phyloP scores from a whole-genome alignment of 2,888 invertebrate genomes.

The Drosophila infuscata region DNA sequence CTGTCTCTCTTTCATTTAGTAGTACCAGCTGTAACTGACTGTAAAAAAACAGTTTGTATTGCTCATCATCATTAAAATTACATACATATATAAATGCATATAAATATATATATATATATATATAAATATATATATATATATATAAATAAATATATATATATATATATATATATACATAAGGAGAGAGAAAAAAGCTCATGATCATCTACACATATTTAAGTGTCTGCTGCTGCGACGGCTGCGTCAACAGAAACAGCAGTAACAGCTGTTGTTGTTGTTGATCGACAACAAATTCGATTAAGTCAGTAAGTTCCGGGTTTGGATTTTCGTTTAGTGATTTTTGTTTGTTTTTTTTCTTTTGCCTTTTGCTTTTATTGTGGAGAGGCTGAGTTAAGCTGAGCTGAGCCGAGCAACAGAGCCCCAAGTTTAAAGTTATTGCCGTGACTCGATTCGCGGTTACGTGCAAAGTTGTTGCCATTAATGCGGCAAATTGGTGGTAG shows the following conservation, averaged over 20 bases:
- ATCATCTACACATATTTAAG: slow-evolving; percentile 43
- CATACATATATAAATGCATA: slow-evolving; percentile 2
- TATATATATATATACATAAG: neutral
- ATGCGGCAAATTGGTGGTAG: slow-evolving; percentile 11
- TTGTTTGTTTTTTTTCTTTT: slow-evolving; percentile 19
- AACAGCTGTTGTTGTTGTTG: slow-evolving; percentile 47
- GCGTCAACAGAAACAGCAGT: slow-evolving; percentile 32
- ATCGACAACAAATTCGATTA: slow-evolving; percentile 80
- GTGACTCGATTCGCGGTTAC: slow-evolving; percentile 50
- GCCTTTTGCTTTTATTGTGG: slow-evolving; percentile 44
- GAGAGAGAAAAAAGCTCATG: slow-evolving; percentile 27
- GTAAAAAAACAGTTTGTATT: slow-evolving; percentile 30
- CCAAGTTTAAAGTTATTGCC: slow-evolving; percentile 59
- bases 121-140: neutral
- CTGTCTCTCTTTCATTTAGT: neutral
- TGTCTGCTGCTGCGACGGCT: slow-evolving; percentile 46
- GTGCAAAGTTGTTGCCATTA: slow-evolving; percentile 57
- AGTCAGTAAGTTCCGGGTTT: slow-evolving; percentile 76
- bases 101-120: slow-evolving; percentile 2
- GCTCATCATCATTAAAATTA: slow-evolving; percentile 50
- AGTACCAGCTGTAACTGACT: slow-evolving; percentile 27
- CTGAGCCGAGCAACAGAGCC: slow-evolving; percentile 25
- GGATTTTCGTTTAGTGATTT: slow-evolving; percentile 71
- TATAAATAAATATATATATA: neutral
- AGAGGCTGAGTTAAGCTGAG: slow-evolving; percentile 19